phyloP scores from a whole-genome alignment of 2,888 invertebrate genomes.

The Caenorhabditis sinica region DNA sequence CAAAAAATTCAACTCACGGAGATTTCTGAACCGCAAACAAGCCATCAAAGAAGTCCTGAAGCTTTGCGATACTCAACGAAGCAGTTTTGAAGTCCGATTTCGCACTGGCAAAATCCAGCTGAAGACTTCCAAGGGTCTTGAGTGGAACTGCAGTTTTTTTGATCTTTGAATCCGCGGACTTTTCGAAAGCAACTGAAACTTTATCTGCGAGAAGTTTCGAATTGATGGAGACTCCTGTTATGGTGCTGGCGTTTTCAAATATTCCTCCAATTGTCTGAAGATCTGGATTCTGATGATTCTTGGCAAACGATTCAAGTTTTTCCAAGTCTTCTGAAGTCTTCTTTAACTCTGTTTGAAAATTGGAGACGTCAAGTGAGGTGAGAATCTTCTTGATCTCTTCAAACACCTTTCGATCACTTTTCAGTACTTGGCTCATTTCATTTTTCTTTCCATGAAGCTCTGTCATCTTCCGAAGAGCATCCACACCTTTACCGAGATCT shows the following conservation, averaged over 20 bases:
- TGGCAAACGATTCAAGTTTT: not conserved
- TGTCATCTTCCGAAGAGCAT: not conserved
- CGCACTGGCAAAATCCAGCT: not conserved
- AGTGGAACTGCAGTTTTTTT: not conserved
- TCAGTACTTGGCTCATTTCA: not conserved
- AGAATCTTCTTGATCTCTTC: not conserved
- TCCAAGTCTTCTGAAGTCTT: not conserved
- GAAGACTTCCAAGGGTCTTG: not conserved
- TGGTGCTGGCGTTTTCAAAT: constrained; percentile 1
- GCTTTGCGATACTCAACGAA: no score
- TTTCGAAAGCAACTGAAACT: not conserved
- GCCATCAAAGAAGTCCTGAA: no score
- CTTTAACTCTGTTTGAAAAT: not conserved
- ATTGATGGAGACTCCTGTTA: not conserved
- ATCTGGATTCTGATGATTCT: not conserved
- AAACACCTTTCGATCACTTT: not conserved
- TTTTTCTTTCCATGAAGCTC: not conserved
- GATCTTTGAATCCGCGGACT: not conserved
- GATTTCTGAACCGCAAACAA: no score
- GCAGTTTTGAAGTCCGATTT: no score
- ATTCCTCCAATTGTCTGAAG: not conserved
- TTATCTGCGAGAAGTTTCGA: not conserved
- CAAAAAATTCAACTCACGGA: no score
- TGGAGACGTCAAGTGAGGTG: not conserved
- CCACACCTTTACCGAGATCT: constrained; percentile 1